Evolutionary conservation across 2,113 vertebrate genomes (phyloP).

Genomic region (Alces alces): DNA sequence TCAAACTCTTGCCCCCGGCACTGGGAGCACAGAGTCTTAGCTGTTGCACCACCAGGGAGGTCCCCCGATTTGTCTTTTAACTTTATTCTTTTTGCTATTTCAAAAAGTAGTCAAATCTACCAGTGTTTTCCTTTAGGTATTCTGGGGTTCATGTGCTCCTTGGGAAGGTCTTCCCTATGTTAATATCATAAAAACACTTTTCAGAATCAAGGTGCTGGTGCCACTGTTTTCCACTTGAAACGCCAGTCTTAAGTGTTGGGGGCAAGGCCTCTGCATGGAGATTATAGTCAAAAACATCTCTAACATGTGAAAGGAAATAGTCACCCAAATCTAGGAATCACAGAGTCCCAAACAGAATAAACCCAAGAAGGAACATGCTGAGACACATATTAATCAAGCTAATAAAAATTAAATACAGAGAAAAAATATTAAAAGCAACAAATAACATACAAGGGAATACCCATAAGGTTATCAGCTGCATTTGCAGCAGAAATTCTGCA

Average conservation of each 20-base stretch:
- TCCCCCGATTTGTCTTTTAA: neutral
- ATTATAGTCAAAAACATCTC: neutral
- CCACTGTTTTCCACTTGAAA: neutral
- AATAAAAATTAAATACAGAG: neutral
- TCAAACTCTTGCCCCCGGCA: accelerated
- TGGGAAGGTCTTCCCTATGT: neutral
- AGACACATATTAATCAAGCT: neutral
- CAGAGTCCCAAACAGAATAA: neutral
- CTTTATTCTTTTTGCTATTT: neutral
- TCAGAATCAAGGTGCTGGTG: neutral
- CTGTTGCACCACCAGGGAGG: accelerated
- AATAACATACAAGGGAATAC: neutral
- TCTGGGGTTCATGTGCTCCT: neutral
- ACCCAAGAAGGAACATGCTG: neutral
- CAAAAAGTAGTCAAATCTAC: neutral
- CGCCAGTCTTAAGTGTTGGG: neutral
- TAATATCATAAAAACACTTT: neutral
- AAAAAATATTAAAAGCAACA: neutral
- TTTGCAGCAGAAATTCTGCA: neutral
- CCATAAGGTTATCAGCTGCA: neutral
- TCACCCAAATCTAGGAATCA: neutral
- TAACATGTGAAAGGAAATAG: neutral
- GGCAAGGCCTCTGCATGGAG: neutral
- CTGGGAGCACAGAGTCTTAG: neutral
- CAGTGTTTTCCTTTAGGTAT: neutral